These are phyloP conservation scores for Pterostichus niger DNA, from an alignment of 2,888 invertebrate genomes.

Conservation along the genomic window DNA sequence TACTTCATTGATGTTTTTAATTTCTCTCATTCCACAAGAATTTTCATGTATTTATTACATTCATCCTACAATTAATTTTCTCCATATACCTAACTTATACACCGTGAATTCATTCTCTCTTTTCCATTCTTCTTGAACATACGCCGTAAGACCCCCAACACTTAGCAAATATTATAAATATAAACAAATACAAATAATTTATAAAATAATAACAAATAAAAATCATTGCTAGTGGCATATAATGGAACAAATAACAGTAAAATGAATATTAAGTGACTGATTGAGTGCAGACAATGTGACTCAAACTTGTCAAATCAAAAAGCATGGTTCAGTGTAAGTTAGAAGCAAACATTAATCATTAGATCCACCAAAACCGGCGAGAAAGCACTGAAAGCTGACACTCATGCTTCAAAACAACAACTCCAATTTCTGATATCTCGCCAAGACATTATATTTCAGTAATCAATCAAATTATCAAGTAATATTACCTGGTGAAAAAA, in stretches of 20 bases:
- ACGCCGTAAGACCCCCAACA: too few species aligned
- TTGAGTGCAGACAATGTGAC: slow-evolving; percentile 26
- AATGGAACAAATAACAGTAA: not conserved
- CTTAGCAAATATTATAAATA: not conserved
- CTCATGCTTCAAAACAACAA: slow-evolving; percentile 42
- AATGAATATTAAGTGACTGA: slow-evolving; percentile 50
- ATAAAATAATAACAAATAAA: slow-evolving; percentile 26
- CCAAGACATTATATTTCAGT: not conserved
- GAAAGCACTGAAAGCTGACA: slow-evolving; percentile 39
- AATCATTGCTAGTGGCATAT: not conserved
- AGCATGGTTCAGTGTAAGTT: slow-evolving; percentile 30
- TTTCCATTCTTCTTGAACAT: too few species aligned
- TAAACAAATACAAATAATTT: slow-evolving; percentile 31
- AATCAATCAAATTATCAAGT: not conserved
- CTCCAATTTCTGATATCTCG: not conserved
- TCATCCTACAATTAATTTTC: too few species aligned
- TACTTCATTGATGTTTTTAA: too few species aligned
- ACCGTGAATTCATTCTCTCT: too few species aligned
- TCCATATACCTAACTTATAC: too few species aligned
- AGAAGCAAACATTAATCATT: slow-evolving; percentile 49
- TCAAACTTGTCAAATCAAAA: slow-evolving; percentile 29
- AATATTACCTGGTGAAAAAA: slow-evolving; percentile 54
- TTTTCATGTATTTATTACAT: too few species aligned
- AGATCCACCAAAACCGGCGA: slow-evolving; percentile 55
- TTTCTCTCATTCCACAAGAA: too few species aligned